Percentiles rank a stretch among this genome's conserved stretches.
These are phyloP conservation scores for Phytoseiulus persimilis DNA, from an alignment of 2,888 invertebrate genomes.

Conservation along the genomic window DNA sequence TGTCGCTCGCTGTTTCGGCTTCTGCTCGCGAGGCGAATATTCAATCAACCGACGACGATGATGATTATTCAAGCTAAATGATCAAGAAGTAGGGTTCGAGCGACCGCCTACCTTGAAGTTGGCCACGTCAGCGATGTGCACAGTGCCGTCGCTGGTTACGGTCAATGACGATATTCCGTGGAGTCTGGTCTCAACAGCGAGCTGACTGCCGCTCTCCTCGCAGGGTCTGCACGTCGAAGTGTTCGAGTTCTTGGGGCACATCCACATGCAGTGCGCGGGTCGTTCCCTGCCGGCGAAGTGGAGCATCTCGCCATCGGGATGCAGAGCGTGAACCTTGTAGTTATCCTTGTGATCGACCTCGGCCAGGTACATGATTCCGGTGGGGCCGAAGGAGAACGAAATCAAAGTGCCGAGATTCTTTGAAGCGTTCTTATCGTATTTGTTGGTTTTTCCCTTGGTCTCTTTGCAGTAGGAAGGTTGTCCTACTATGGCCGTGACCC, in stretches of 20 bases:
- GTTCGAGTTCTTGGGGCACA: slow-evolving; percentile 58
- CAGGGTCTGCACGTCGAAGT: slow-evolving; percentile 54
- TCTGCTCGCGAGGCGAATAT: no score
- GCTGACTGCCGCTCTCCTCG: slow-evolving; percentile 53
- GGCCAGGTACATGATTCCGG: slow-evolving; percentile 83
- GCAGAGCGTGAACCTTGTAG: slow-evolving; percentile 83
- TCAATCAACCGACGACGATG: no score
- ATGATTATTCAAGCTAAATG: no score
- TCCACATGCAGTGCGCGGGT: slow-evolving; percentile 66
- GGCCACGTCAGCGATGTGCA: slow-evolving; percentile 88
- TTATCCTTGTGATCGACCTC: slow-evolving; percentile 69
- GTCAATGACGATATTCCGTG: slow-evolving; percentile 85
- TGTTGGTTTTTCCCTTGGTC: slow-evolving; percentile 47
- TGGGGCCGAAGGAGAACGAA: slow-evolving; percentile 74
- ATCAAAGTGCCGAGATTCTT: slow-evolving; percentile 83
- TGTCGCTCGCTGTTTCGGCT: no score
- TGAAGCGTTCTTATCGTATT: slow-evolving; percentile 59
- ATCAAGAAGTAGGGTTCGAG: not conserved
- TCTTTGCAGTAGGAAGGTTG: slow-evolving; percentile 78
- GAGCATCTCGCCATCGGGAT: slow-evolving; percentile 83
- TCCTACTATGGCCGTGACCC: slow-evolving; percentile 85
- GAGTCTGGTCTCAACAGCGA: slow-evolving; percentile 86
- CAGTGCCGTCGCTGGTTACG: slow-evolving; percentile 83
- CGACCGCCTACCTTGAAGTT: slow-evolving; percentile 45
- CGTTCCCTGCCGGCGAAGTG: slow-evolving; percentile 87